Evolutionary conservation across 2,797 vertebrate species (phyloP).

Genomic region (Limosa lapponica): DNA sequence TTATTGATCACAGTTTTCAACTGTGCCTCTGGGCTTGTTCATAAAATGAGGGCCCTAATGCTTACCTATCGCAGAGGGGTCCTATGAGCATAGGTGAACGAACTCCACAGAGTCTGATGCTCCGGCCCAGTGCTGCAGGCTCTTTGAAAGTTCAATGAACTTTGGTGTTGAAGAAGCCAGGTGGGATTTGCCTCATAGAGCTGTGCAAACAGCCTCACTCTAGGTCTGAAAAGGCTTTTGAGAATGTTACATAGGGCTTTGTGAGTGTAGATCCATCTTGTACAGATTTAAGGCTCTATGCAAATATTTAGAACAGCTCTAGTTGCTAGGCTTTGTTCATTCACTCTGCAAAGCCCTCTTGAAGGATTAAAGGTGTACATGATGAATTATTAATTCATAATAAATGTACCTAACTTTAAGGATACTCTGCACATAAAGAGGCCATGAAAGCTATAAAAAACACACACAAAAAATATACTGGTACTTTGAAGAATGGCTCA

Average conservation of each 20-base stretch:
- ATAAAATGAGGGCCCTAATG: neutral
- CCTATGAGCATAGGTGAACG: neutral
- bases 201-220: neutral
- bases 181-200: neutral
- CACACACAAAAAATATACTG: neutral
- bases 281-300: neutral
- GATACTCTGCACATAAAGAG: neutral
- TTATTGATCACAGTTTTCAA: neutral
- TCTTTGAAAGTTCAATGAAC: neutral
- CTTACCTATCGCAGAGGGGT: neutral
- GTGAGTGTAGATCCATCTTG: neutral
- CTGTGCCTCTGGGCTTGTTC: neutral
- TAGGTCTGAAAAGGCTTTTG: neutral
- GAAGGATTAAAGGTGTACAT: neutral
- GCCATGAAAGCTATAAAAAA: neutral
- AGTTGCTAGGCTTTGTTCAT: neutral
- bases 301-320: neutral
- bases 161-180: neutral
- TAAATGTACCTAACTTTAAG: neutral
- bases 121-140: neutral
- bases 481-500: neutral
- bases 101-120: neutral
- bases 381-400: neutral
- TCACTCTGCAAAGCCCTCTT: neutral
- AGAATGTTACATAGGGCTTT: neutral